Percentiles rank a stretch among this genome's conserved stretches.
These are phyloP conservation scores for Drosophila asahinai DNA, from an alignment of 1,140 invertebrate species.

Conservation along the genomic window DNA sequence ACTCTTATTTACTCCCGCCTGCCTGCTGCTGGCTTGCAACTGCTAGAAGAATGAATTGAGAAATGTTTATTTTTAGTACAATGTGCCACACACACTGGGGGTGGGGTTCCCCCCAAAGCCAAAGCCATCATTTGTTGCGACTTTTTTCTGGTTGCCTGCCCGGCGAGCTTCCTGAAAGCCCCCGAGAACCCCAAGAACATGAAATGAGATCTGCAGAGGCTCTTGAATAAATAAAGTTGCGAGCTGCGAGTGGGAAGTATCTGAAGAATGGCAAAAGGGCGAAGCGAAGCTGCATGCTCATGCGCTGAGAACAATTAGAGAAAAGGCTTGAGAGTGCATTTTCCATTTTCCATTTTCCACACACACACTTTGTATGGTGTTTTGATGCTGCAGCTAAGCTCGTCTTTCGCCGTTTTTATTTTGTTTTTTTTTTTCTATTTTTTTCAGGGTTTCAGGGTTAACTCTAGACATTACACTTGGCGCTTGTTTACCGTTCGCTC, in stretches of 20 bases:
- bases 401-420: constrained; percentile 8
- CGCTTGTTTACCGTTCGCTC: constrained; percentile 55
- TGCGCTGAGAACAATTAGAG: constrained; percentile 77
- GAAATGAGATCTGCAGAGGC: constrained; percentile 71
- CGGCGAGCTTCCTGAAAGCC: constrained; percentile 62
- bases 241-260: background rate
- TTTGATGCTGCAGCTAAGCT: constrained; percentile 3
- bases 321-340: constrained; percentile 30
- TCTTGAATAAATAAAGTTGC: constrained; percentile 69
- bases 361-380: no score
- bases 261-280: constrained; percentile 13
- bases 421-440: constrained; percentile 2
- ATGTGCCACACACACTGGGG: constrained; percentile 55
- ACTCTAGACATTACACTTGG: constrained; percentile 50
- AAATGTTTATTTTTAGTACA: constrained; percentile 77
- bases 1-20: constrained; percentile 39
- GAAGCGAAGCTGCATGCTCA: constrained; percentile 66
- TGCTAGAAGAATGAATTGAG: constrained; percentile 50
- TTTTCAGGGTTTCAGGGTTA: constrained; percentile 47
- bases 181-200: constrained; percentile 48
- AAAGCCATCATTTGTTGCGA: constrained; percentile 27
- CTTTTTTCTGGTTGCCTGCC: constrained; percentile 68
- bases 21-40: constrained; percentile 17
- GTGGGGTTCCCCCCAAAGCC: background rate
- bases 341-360: constrained; percentile 47